These are phyloP conservation scores for Neoaliturus tenellus DNA, from an alignment of 2,888 invertebrate species.

Conservation along the genomic window DNA sequence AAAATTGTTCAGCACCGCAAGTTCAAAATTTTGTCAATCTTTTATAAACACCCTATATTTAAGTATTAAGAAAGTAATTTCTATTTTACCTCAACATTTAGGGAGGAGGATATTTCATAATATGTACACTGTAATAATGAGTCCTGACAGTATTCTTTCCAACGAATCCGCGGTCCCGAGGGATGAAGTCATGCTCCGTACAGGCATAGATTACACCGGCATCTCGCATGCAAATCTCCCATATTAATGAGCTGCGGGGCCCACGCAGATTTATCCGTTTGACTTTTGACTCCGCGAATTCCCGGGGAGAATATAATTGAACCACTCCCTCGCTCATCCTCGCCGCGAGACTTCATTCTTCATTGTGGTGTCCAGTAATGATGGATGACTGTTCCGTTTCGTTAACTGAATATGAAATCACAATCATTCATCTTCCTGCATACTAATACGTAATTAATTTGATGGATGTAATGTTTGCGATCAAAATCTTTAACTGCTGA, in stretches of 20 bases:
- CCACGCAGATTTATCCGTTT: constrained; percentile 6
- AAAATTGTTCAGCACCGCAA: no score
- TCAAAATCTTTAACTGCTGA: no score
- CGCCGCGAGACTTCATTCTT: neutral
- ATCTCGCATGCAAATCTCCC: neutral
- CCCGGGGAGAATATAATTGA: neutral
- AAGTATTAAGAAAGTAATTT: no score
- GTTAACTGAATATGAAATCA: neutral
- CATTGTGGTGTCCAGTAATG: neutral
- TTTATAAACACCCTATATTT: no score
- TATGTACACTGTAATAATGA: no score
- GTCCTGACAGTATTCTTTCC: no score
- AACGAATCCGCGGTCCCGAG: neutral
- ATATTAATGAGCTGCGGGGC: neutral
- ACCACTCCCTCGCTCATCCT: neutral
- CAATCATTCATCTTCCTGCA: no score
- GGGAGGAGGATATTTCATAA: no score
- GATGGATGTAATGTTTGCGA: no score
- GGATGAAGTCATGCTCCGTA: neutral
- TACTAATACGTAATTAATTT: no score
- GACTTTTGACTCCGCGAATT: constrained; percentile 25
- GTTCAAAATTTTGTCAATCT: no score
- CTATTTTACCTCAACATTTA: no score
- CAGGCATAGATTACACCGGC: neutral
- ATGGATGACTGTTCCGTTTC: neutral